Conservation (phyloP, 1,140 invertebrate genomes). For the Cherax destructor region DNA sequence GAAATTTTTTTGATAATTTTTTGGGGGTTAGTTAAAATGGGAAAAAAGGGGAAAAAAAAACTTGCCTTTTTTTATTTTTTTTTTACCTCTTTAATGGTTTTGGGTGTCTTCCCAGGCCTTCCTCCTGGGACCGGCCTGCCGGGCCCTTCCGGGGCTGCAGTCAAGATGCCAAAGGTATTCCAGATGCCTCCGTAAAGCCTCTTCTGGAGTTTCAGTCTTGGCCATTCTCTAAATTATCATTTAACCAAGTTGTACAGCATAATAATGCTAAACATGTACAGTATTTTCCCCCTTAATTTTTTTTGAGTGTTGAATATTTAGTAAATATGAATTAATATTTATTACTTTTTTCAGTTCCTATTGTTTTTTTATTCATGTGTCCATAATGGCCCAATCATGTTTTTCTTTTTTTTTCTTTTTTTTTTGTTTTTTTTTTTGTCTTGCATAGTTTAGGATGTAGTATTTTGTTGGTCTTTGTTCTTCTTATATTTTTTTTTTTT, state of each 20-base stretch:
- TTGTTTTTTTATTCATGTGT: slow-evolving; percentile 40
- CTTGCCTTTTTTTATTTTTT: background rate
- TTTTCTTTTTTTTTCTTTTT: background rate
- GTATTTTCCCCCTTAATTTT: background rate
- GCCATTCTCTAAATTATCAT: background rate
- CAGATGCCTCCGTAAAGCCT: background rate
- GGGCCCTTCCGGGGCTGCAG: slow-evolving; percentile 69
- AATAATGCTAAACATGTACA: background rate
- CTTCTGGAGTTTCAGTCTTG: background rate
- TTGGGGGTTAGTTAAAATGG: no score
- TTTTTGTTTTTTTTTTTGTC: background rate
- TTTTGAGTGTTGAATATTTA: slow-evolving; percentile 45
- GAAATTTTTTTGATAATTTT: no score
- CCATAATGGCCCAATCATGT: slow-evolving; percentile 35
- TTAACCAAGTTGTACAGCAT: no score
- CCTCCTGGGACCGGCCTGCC: slow-evolving; percentile 71
- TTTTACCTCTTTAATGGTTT: background rate
- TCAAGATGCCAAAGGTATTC: slow-evolving; percentile 72
- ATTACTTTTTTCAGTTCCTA: slow-evolving; percentile 15
- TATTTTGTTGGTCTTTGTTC: slow-evolving; percentile 41
- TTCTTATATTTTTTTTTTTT: slow-evolving; percentile 13
- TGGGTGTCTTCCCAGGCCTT: slow-evolving; percentile 52
- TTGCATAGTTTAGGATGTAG: slow-evolving; percentile 48
- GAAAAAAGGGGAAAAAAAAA: no score
- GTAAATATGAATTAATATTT: slow-evolving; percentile 25